Conservation (phyloP, 2,113 vertebrate species). For the Mus musculus region DNA sequence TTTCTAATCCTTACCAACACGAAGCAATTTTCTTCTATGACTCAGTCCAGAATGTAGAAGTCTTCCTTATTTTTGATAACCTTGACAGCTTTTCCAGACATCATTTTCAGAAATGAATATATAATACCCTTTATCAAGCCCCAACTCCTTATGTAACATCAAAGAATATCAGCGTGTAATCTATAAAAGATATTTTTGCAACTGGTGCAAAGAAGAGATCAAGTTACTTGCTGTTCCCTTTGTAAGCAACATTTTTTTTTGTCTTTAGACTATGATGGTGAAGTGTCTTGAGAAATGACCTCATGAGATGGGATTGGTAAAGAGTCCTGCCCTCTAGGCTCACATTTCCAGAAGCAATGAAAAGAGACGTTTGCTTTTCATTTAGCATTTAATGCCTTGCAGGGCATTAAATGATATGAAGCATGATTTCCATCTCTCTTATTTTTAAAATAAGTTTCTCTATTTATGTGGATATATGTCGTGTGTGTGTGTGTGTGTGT, state of each 20-base stretch:
- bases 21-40: slow-evolving; percentile 46
- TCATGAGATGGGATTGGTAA: not conserved
- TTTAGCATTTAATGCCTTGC: slow-evolving; percentile 27
- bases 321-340: not conserved
- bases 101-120: slow-evolving; percentile 65
- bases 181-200: slow-evolving; percentile 58
- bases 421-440: not conserved
- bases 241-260: not conserved
- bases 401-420: not conserved
- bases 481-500: no score
- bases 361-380: not conserved
- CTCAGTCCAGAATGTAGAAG: slow-evolving; percentile 63
- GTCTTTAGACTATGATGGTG: not conserved
- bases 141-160: slow-evolving; percentile 46
- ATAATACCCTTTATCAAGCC: slow-evolving; percentile 62
- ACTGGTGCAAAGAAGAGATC: slow-evolving; percentile 32
- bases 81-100: slow-evolving; percentile 53
- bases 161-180: slow-evolving; percentile 5
- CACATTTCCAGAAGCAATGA: not conserved
- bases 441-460: not conserved
- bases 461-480: no score
- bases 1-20: not conserved
- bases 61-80: slow-evolving; percentile 66
- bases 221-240: slow-evolving; percentile 21
- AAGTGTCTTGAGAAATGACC: not conserved